A percentile compares a stretch with the other conserved stretches of the same genome.
Evolutionary conservation across 92 coral and sea anemone genomes (phyloP).

Genomic region (Meandrina meandrites): DNA sequence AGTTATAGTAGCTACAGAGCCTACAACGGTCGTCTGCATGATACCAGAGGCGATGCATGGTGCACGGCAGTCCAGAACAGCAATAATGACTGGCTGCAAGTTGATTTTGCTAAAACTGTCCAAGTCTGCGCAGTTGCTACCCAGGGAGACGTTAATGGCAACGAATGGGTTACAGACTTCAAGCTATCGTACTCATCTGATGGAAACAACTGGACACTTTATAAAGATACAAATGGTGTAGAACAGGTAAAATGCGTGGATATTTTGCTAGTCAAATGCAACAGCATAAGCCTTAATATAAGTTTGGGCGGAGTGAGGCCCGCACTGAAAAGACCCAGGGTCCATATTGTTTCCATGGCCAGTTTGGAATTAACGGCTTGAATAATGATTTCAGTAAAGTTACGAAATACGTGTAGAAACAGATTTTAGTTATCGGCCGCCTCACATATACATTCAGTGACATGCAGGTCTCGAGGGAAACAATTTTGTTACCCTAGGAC

Average conservation of each 20-base stretch:
- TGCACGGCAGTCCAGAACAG: not conserved
- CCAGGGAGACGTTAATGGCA: not conserved
- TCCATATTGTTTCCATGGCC: too few species aligned
- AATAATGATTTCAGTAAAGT: too few species aligned
- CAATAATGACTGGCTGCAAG: not conserved
- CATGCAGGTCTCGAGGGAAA: too few species aligned
- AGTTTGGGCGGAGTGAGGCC: too few species aligned
- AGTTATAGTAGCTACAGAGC: not conserved
- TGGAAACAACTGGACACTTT: not conserved
- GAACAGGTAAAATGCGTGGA: not conserved
- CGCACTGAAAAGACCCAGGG: too few species aligned
- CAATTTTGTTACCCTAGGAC: too few species aligned
- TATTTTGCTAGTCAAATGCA: not conserved
- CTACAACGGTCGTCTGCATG: not conserved
- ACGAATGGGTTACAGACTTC: not conserved
- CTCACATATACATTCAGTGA: too few species aligned
- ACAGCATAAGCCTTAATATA: too few species aligned
- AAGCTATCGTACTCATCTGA: not conserved
- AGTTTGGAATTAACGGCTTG: too few species aligned
- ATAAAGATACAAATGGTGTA: not conserved
- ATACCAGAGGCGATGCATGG: not conserved
- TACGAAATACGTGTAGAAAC: too few species aligned
- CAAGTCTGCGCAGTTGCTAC: slow-evolving; percentile 2
- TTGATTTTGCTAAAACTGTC: not conserved
- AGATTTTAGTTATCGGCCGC: too few species aligned